Evolutionary conservation across 1,140 invertebrate species (phyloP).

Genomic region (Paralvinella palmiformis): DNA sequence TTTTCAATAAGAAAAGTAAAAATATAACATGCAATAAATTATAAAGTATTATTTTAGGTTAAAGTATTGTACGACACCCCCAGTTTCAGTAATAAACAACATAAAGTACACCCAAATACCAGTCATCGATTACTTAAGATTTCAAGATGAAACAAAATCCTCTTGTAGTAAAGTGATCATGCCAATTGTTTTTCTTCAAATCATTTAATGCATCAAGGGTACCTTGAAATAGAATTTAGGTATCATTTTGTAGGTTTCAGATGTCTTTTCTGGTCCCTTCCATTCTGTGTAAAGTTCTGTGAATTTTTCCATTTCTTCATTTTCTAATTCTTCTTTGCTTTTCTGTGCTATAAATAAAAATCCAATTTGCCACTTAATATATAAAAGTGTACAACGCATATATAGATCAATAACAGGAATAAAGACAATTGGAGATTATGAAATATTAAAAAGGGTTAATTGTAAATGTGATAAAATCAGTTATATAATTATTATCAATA

Average conservation of each 20-base stretch:
- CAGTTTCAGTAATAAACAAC: not conserved
- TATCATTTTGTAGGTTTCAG: conserved; percentile 50
- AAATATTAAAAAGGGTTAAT: too few species aligned
- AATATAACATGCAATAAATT: not conserved
- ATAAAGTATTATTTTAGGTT: not conserved
- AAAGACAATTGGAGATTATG: too few species aligned
- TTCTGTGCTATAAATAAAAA: too few species aligned
- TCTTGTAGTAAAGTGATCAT: not conserved
- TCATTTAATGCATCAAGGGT: not conserved
- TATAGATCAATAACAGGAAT: too few species aligned
- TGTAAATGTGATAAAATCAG: too few species aligned
- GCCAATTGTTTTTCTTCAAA: conserved; percentile 3
- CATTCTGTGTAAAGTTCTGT: conserved; percentile 55
- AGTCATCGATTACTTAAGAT: not conserved
- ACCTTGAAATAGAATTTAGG: conserved; percentile 72
- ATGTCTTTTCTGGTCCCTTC: conserved; percentile 48
- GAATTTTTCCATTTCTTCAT: conserved; percentile 56
- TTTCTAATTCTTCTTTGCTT: conserved; percentile 27
- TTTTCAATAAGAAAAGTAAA: too few species aligned
- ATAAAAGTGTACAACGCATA: too few species aligned
- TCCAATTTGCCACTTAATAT: too few species aligned
- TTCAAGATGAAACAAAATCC: not conserved
- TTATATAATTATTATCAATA: too few species aligned
- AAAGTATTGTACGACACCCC: not conserved
- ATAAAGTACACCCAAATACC: conserved; percentile 10